Conservation (phyloP, 2,797 vertebrate genomes). For the Rhinophrynus dorsalis region DNA sequence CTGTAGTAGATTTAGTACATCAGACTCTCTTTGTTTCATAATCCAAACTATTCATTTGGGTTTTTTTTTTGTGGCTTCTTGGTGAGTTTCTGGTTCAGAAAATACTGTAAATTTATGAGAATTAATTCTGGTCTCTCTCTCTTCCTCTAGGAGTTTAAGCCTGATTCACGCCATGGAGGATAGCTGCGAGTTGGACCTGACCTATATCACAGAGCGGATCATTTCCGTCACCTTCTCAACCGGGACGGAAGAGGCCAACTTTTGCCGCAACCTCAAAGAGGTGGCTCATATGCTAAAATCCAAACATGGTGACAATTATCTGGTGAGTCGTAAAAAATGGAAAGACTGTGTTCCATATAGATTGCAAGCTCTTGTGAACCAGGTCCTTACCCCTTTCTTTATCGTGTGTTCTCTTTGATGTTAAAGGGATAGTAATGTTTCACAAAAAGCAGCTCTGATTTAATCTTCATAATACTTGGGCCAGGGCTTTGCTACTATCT, state of each 20-base stretch:
- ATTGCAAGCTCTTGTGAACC: too few relatives aligned
- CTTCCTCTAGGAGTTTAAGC: conserved; percentile 82
- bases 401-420: background rate
- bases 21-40: too few relatives aligned
- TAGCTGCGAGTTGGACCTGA: conserved; percentile 92
- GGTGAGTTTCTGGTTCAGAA: too few relatives aligned
- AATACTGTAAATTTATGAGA: too few relatives aligned
- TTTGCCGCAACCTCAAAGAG: conserved; percentile 87
- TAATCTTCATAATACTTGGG: too few relatives aligned
- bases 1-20: too few relatives aligned
- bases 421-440: too few relatives aligned
- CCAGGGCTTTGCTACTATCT: too few relatives aligned
- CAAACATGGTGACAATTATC: conserved; percentile 91
- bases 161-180: conserved; percentile 84
- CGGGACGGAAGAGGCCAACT: conserved; percentile 83
- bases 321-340: conserved; percentile 69
- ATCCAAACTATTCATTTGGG: too few relatives aligned
- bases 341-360: background rate
- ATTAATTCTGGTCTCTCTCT: too few relatives aligned
- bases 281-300: conserved; percentile 96
- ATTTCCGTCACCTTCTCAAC: conserved; percentile 91
- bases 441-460: too few relatives aligned
- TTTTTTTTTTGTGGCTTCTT: too few relatives aligned
- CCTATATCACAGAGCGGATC: conserved; percentile 96
- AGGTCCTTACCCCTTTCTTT: background rate